Conservation (phyloP, 2,888 invertebrate species). For the Tubulanus polymorphus region DNA sequence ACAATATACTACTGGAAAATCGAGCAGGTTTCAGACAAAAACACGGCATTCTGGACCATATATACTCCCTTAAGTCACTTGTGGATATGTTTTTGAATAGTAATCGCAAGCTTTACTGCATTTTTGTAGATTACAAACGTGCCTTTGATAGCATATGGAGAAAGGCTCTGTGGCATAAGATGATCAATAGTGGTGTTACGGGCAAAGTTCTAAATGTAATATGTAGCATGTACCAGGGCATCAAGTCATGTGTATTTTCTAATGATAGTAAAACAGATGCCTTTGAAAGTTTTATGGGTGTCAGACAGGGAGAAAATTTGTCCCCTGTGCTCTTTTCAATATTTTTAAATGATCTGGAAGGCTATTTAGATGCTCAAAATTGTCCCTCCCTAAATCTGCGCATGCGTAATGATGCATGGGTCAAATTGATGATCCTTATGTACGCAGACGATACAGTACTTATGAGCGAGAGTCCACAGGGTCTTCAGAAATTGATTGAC, state of each 20-base stretch:
- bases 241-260: conserved; percentile 11
- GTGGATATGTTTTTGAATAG: conserved; percentile 11
- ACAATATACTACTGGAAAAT: conserved; percentile 16
- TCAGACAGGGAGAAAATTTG: conserved; percentile 1
- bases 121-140: conserved; percentile 16
- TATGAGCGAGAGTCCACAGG: too few species aligned
- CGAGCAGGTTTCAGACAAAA: conserved; percentile 19
- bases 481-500: too few species aligned
- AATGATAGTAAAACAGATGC: conserved; percentile 9
- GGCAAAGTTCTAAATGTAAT: conserved; percentile 7
- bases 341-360: background rate
- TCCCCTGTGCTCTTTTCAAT: background rate
- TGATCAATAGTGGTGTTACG: conserved; percentile 5
- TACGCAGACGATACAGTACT: too few species aligned
- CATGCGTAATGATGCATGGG: too few species aligned
- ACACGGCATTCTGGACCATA: conserved; percentile 16
- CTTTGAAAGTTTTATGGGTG: conserved; percentile 3
- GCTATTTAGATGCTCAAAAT: background rate
- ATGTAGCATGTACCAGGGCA: background rate
- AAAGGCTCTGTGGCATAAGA: conserved; percentile 15
- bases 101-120: conserved; percentile 10
- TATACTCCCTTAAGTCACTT: conserved; percentile 14
- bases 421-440: too few species aligned
- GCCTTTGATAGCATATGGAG: conserved; percentile 17
- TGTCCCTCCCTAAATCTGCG: too few species aligned